phyloP scores from a whole-genome alignment of 2,888 invertebrate genomes.

The Callyntrura sp. region DNA sequence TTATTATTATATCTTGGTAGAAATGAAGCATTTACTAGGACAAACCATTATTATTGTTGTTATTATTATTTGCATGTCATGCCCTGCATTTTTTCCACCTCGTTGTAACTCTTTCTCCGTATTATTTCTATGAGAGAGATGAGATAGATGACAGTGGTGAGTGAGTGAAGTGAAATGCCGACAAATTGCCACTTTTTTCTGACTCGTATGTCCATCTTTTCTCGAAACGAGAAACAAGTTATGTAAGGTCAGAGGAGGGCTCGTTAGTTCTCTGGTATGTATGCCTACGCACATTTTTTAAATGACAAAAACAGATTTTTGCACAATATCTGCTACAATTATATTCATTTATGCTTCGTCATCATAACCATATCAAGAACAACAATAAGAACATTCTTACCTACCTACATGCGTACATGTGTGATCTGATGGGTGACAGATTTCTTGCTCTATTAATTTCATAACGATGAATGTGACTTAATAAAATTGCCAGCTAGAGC shows the following conservation, averaged over 20 bases:
- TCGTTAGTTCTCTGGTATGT: slow-evolving; percentile 43
- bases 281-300: neutral
- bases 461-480: slow-evolving; percentile 8
- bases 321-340: neutral
- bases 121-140: slow-evolving; percentile 25
- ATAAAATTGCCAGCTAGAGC: neutral
- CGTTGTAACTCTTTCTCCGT: neutral
- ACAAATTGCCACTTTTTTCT: slow-evolving; percentile 58
- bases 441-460: slow-evolving; percentile 46
- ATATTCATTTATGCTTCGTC: slow-evolving; percentile 6
- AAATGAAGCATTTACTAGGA: slow-evolving; percentile 70
- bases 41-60: slow-evolving; percentile 69
- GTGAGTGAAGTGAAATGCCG: slow-evolving; percentile 49
- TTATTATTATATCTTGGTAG: slow-evolving; percentile 17
- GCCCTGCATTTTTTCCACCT: slow-evolving; percentile 62
- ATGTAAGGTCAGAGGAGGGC: slow-evolving; percentile 71
- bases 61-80: slow-evolving; percentile 75
- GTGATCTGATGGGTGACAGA: slow-evolving; percentile 46
- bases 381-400: too few relatives aligned
- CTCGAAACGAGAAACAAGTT: slow-evolving; percentile 56
- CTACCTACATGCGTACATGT: too few relatives aligned
- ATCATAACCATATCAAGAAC: slow-evolving; percentile 5
- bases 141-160: slow-evolving; percentile 51
- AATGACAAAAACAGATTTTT: neutral
- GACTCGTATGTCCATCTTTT: slow-evolving; percentile 8